phyloP scores from a whole-genome alignment of 2,888 invertebrate species.

The Camptogramma bilineatum region DNA sequence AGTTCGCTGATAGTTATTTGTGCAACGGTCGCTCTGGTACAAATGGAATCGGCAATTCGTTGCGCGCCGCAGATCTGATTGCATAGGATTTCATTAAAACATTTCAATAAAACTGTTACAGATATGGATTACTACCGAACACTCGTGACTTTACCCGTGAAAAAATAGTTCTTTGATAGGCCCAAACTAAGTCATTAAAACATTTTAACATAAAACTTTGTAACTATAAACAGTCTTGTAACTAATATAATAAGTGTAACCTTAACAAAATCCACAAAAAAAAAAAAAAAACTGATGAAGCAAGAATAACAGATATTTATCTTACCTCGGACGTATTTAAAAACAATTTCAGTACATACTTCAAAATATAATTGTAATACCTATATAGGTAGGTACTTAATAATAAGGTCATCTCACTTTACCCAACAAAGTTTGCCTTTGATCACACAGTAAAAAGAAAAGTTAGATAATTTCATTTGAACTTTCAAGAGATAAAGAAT shows the following conservation, averaged over 20 bases:
- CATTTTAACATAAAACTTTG: no score
- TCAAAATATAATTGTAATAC: no score
- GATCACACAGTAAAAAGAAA: constrained; percentile 12
- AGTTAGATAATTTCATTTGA: constrained; percentile 13
- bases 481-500: constrained; percentile 19
- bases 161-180: no score
- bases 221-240: no score
- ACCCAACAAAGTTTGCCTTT: constrained; percentile 3
- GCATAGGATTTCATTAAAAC: constrained; percentile 16
- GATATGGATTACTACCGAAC: neutral
- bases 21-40: constrained; percentile 10
- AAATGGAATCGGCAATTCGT: constrained; percentile 14
- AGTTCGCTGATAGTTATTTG: neutral
- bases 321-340: no score
- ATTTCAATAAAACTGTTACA: neutral
- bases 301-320: no score
- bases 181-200: no score
- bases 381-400: neutral
- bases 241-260: no score
- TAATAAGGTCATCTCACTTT: neutral
- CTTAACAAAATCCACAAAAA: no score
- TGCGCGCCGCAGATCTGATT: constrained; percentile 10
- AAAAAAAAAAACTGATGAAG: no score
- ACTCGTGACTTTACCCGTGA: neutral
- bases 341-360: no score